Percentiles rank a stretch among this genome's conserved stretches.
Conservation (phyloP, 1,140 invertebrate genomes). For the Atta texana region DNA sequence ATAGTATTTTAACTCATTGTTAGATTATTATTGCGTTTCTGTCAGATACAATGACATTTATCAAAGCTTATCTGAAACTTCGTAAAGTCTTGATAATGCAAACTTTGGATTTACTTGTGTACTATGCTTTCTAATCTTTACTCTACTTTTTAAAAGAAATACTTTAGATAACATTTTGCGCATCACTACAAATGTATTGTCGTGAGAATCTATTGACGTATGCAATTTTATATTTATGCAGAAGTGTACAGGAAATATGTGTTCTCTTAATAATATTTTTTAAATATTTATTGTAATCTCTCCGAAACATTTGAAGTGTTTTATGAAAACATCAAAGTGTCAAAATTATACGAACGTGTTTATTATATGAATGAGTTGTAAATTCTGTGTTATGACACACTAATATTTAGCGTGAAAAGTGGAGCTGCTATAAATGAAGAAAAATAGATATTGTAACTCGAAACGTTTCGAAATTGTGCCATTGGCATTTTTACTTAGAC, state of each 20-base stretch:
- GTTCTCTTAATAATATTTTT: conserved; percentile 2
- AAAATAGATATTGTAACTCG: too few relatives aligned
- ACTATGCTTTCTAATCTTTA: conserved; percentile 21
- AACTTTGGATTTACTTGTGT: neutral
- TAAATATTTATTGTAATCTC: neutral
- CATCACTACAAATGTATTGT: neutral
- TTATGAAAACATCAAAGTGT: too few relatives aligned
- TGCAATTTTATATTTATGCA: neutral
- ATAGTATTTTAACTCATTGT: neutral
- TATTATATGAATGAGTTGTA: too few relatives aligned
- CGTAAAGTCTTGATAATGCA: neutral
- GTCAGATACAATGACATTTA: neutral
- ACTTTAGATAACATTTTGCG: neutral
- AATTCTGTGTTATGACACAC: too few relatives aligned
- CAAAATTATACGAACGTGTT: too few relatives aligned
- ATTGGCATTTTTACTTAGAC: too few relatives aligned
- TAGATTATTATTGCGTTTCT: neutral
- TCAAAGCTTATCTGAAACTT: neutral
- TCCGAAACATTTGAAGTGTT: too few relatives aligned
- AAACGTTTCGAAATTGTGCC: too few relatives aligned
- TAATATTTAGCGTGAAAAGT: too few relatives aligned
- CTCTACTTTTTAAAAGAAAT: conserved; percentile 7
- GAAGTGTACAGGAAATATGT: too few relatives aligned
- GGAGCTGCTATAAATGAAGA: too few relatives aligned
- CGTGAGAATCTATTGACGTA: neutral